phyloP scores from a whole-genome alignment of 2,797 vertebrate species.

The Myiotriccus ornatus region DNA sequence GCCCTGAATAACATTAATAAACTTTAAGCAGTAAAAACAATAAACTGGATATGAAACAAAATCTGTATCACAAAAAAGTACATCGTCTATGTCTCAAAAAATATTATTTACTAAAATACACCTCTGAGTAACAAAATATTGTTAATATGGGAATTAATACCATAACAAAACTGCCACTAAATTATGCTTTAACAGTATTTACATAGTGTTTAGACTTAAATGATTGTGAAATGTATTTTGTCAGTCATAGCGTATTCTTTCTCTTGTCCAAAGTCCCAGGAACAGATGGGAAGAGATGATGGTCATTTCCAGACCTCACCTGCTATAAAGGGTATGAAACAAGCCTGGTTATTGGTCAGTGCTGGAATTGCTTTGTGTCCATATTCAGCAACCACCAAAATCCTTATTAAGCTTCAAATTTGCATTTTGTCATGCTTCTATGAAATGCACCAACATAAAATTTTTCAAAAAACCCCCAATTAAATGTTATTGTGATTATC shows the following conservation, averaged over 20 bases:
- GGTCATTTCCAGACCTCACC: background rate
- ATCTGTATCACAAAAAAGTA: background rate
- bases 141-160: background rate
- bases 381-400: background rate
- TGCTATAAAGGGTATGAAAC: background rate
- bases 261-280: background rate
- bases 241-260: background rate
- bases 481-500: background rate
- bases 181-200: background rate
- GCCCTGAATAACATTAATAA: constrained; percentile 13
- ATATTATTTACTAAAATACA: background rate
- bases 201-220: background rate
- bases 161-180: background rate
- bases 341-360: background rate
- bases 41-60: constrained; percentile 34
- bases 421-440: background rate
- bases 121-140: background rate
- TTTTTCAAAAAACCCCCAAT: constrained; percentile 18
- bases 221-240: background rate
- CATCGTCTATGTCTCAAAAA: background rate
- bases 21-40: constrained; percentile 20
- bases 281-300: background rate
- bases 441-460: background rate
- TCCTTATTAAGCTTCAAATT: background rate
- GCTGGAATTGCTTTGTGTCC: background rate